A percentile compares a stretch with the other conserved stretches of the same genome.
Evolutionary conservation across 2,113 vertebrate genomes (phyloP).

Genomic region (Dermatemys mawii): DNA sequence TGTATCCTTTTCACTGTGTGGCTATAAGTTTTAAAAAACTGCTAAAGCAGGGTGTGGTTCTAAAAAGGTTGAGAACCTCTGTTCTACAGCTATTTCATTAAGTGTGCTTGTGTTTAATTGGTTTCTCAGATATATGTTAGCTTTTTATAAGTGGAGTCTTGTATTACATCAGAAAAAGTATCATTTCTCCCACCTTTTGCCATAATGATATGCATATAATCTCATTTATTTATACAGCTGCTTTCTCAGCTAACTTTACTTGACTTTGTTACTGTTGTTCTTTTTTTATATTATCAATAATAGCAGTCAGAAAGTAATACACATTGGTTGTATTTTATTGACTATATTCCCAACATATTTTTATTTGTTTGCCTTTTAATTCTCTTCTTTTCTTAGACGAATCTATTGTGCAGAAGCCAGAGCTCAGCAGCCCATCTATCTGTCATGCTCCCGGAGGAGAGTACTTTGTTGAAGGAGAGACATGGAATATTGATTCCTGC

Average conservation of each 20-base stretch:
- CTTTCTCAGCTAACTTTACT: not conserved
- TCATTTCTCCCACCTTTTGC: not conserved
- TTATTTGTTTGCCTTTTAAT: not conserved
- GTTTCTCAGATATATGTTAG: not conserved
- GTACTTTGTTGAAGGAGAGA: slow-evolving; percentile 90
- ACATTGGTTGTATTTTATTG: not conserved
- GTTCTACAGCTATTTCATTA: not conserved
- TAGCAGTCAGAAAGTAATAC: not conserved
- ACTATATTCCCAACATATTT: not conserved
- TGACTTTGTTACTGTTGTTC: not conserved
- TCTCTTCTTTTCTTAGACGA: slow-evolving; percentile 79
- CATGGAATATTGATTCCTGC: slow-evolving; percentile 91
- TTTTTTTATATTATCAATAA: not conserved
- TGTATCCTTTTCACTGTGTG: not conserved
- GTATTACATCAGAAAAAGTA: too few relatives aligned
- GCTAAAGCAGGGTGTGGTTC: not conserved
- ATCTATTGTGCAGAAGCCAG: slow-evolving; percentile 83
- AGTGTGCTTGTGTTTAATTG: not conserved
- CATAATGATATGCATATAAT: not conserved
- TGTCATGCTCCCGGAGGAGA: slow-evolving; percentile 90
- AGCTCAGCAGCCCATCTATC: slow-evolving; percentile 84
- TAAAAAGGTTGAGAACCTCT: not conserved
- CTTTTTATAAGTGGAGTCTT: not conserved
- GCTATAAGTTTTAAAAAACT: not conserved
- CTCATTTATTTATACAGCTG: not conserved